These are phyloP conservation scores for Corythaixoides concolor DNA, from an alignment of 2,113 vertebrate genomes.

Conservation along the genomic window DNA sequence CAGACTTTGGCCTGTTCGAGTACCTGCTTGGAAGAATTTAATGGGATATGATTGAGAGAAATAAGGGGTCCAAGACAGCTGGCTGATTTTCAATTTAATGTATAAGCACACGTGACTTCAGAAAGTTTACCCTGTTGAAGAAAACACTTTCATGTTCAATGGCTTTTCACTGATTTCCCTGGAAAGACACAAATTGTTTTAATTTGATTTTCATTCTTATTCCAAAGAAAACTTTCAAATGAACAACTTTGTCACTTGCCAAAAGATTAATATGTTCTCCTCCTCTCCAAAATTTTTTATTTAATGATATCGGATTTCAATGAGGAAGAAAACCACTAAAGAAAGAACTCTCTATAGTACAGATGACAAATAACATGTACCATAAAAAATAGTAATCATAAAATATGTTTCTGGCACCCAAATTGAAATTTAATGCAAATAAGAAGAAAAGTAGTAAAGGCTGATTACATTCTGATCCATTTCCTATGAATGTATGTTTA, in stretches of 20 bases:
- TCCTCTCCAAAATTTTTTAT: constrained; percentile 20
- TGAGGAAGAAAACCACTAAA: not conserved
- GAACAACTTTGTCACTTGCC: not conserved
- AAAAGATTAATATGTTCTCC: constrained; percentile 2
- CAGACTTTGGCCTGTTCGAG: not conserved
- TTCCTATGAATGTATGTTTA: not conserved
- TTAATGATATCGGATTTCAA: constrained; percentile 24
- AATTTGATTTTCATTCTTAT: constrained; percentile 14
- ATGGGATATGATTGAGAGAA: not conserved
- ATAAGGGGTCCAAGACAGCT: not conserved
- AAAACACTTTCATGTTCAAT: not conserved
- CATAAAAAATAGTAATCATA: constrained; percentile 34
- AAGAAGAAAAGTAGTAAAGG: not conserved
- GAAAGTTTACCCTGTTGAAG: not conserved
- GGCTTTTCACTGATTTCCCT: not conserved
- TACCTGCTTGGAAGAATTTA: not conserved
- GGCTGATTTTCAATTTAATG: not conserved
- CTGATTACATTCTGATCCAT: not conserved
- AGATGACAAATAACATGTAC: constrained; percentile 33
- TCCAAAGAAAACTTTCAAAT: constrained; percentile 26
- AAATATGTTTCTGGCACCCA: not conserved
- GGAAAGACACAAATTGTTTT: not conserved
- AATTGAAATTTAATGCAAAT: constrained; percentile 44
- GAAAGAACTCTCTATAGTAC: not conserved
- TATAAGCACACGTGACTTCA: not conserved